phyloP scores from a whole-genome alignment of 2,888 invertebrate species.

The Stenotaenia linearis region DNA sequence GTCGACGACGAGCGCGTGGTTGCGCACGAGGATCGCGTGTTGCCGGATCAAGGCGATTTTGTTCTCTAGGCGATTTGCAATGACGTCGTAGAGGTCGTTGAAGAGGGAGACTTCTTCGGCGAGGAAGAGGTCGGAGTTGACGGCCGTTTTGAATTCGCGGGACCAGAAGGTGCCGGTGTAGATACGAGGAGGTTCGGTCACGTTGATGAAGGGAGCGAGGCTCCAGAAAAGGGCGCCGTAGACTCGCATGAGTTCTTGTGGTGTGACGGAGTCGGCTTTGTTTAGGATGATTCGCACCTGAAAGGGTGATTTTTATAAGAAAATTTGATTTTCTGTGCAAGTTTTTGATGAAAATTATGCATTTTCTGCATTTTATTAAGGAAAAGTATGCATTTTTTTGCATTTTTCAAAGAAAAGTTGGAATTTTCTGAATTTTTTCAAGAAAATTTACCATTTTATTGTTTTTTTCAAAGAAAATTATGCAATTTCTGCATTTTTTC shows the following conservation, averaged over 20 bases:
- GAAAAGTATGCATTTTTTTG: too few species aligned
- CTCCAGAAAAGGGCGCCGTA: constrained; percentile 46
- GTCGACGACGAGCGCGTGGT: constrained; percentile 43
- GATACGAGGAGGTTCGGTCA: constrained; percentile 44
- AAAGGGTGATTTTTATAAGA: too few species aligned
- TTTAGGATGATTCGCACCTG: constrained; percentile 44
- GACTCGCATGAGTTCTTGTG: constrained; percentile 43
- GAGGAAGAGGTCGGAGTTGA: constrained; percentile 40
- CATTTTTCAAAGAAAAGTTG: too few species aligned
- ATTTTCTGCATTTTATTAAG: too few species aligned
- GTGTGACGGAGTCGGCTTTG: constrained; percentile 43
- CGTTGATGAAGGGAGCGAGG: constrained; percentile 43
- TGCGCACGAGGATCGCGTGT: constrained; percentile 42
- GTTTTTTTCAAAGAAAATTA: too few species aligned
- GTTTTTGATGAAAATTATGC: background rate
- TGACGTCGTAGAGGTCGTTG: constrained; percentile 41
- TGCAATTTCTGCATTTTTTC: too few species aligned
- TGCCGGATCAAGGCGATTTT: constrained; percentile 43
- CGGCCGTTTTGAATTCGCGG: constrained; percentile 38
- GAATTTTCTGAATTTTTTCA: too few species aligned
- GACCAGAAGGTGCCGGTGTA: constrained; percentile 45
- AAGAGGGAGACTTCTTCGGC: constrained; percentile 42
- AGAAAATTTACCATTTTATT: too few species aligned
- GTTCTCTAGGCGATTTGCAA: constrained; percentile 42
- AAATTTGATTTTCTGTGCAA: too few species aligned